Conservation (phyloP, 1,140 invertebrate genomes). For the Oreohelix idahoensis region DNA sequence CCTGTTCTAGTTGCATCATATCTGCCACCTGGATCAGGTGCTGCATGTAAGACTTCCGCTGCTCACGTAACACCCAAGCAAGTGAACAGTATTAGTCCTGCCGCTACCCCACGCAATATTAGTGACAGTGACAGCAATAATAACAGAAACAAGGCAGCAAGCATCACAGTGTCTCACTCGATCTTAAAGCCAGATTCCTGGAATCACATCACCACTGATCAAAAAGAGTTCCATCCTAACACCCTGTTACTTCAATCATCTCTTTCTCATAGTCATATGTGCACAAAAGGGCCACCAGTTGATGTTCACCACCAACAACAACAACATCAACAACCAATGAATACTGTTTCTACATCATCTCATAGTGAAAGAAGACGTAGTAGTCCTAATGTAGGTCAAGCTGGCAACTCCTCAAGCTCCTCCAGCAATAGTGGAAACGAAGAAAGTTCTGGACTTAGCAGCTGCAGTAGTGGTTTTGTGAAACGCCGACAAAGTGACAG, state of each 20-base stretch:
- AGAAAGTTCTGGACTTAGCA: not conserved
- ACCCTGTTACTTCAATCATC: not conserved
- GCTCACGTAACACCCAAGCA: not conserved
- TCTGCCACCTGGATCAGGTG: not conserved
- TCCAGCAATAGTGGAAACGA: not conserved
- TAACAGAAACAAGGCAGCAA: not conserved
- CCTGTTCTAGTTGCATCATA: not conserved
- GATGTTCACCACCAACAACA: not conserved
- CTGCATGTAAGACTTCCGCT: not conserved
- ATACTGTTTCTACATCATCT: not conserved
- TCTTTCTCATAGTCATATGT: not conserved
- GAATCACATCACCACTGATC: not conserved
- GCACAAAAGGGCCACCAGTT: not conserved
- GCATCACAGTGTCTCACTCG: not conserved
- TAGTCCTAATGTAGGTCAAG: not conserved
- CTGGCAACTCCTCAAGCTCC: not conserved
- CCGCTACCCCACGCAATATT: not conserved
- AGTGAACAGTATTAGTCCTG: not conserved
- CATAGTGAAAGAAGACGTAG: not conserved
- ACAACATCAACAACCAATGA: not conserved
- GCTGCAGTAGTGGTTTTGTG: not conserved
- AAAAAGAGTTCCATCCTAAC: not conserved
- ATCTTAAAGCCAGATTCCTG: not conserved
- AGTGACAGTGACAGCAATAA: not conserved
- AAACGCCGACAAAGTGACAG: constrained; percentile 13